Evolutionary conservation across 2,113 vertebrate species (phyloP).

Genomic region (Porphyrio hochstetteri): DNA sequence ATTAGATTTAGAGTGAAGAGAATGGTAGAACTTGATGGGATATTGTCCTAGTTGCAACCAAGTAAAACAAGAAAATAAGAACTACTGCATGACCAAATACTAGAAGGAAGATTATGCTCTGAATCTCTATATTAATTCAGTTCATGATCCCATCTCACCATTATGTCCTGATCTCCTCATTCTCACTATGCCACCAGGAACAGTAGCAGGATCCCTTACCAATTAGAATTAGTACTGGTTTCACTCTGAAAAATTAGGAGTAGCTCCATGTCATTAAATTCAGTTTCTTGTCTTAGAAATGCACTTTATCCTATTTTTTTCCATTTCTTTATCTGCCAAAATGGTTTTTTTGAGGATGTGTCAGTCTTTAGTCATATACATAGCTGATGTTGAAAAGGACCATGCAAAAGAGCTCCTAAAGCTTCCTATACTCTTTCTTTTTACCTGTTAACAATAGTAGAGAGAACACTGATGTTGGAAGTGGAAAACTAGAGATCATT

Average conservation of each 20-base stretch:
- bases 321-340: background rate
- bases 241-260: background rate
- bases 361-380: background rate
- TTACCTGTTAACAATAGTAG: background rate
- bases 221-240: background rate
- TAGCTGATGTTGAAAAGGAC: background rate
- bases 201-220: background rate
- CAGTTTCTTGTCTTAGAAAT: background rate
- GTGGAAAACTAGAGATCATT: slow-evolving; percentile 7
- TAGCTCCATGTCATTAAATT: background rate
- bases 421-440: slow-evolving; percentile 8
- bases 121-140: background rate
- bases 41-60: background rate
- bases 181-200: background rate
- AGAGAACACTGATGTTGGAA: background rate
- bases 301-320: background rate
- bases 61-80: background rate
- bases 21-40: background rate
- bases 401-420: background rate
- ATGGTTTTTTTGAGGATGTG: background rate
- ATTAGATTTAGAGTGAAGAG: background rate
- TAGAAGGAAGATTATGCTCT: background rate
- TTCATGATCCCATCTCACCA: background rate
- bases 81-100: background rate
- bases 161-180: background rate